Evolutionary conservation across 92 coral and sea anemone species (phyloP).

Genomic region (Parazoanthus darwini): DNA sequence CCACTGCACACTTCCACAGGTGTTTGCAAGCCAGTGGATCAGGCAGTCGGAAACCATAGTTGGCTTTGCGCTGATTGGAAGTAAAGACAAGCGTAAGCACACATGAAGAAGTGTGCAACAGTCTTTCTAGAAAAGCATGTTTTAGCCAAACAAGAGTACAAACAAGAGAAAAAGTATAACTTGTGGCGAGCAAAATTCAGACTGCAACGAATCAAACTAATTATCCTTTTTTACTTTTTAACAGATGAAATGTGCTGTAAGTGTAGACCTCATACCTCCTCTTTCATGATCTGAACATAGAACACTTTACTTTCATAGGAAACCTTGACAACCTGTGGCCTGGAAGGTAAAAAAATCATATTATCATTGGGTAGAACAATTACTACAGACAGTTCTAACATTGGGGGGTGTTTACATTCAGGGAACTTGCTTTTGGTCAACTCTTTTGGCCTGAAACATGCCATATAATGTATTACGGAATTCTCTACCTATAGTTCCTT

Average conservation of each 20-base stretch:
- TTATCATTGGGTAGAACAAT: too few species aligned
- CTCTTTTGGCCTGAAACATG: too few species aligned
- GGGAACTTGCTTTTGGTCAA: too few species aligned
- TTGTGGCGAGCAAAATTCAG: too few species aligned
- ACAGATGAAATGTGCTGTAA: background rate
- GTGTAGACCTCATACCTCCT: slow-evolving; percentile 64
- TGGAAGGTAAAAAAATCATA: slow-evolving; percentile 16
- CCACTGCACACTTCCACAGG: slow-evolving; percentile 97
- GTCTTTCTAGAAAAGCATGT: background rate
- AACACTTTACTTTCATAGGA: slow-evolving; percentile 94
- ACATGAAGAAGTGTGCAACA: background rate
- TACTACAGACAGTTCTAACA: too few species aligned
- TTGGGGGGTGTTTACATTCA: too few species aligned
- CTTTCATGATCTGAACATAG: slow-evolving; percentile 91
- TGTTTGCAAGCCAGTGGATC: slow-evolving; percentile 98
- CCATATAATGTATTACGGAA: too few species aligned
- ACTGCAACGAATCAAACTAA: too few species aligned
- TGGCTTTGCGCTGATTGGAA: slow-evolving; percentile 83
- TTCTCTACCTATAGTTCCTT: too few species aligned
- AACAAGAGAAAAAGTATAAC: too few species aligned
- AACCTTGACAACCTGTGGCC: slow-evolving; percentile 88
- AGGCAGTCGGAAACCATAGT: slow-evolving; percentile 97
- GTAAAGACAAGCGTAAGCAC: background rate
- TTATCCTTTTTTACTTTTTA: too few species aligned
- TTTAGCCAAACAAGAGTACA: background rate